Conservation (phyloP, 2,113 vertebrate genomes). For the Chlorodrepanis virens region DNA sequence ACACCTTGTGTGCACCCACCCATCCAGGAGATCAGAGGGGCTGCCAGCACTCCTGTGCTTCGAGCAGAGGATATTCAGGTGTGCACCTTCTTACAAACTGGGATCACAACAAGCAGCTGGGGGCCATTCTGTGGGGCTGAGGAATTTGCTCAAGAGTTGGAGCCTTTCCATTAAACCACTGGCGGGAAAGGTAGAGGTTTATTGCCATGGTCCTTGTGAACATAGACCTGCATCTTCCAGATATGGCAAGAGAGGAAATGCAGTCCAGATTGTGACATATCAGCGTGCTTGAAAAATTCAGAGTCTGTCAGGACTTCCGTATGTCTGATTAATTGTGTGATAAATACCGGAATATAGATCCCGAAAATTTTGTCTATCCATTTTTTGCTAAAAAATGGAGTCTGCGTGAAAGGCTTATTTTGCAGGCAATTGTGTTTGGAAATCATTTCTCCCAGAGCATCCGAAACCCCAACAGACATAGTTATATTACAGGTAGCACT, state of each 20-base stretch:
- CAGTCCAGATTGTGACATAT: neutral
- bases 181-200: neutral
- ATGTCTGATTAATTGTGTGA: neutral
- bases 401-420: neutral
- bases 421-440: neutral
- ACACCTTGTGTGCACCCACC: neutral
- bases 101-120: neutral
- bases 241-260: neutral
- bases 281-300: neutral
- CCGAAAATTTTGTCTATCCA: neutral
- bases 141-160: neutral
- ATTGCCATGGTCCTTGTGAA: neutral
- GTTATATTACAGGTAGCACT: neutral
- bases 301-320: neutral
- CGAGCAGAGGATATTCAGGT: neutral
- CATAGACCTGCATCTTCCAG: neutral
- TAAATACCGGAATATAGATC: neutral
- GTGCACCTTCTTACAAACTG: neutral
- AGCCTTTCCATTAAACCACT: neutral
- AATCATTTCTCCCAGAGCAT: neutral
- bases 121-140: neutral
- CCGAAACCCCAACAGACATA: neutral
- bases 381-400: neutral
- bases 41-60: neutral
- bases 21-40: neutral